Base-by-base conservation (phyloP, 2,113 vertebrate species). In the Dipodomys ordii region DNA sequence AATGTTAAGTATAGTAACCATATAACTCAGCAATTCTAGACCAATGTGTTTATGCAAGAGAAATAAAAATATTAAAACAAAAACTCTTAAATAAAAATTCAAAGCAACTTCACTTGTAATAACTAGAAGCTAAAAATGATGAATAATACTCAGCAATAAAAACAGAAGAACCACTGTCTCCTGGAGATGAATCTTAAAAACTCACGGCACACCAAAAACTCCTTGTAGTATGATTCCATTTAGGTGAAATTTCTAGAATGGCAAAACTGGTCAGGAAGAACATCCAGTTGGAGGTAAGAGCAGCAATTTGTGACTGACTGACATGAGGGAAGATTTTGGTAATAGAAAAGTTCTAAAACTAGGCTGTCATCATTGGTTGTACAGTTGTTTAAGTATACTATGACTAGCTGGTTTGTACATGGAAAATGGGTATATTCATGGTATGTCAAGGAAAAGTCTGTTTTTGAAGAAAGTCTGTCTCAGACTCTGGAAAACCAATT, bases 281-380 rank as follows among this genome's bases (percentile, higher is more conserved):
- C 23, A 13, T 76, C 44, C 9, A 19, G 35, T 77, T 81, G 53
- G 25, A 4, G n/a, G 72, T 39, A 57, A n/a, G 23, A 6, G 53
- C 18, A 8, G 67, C 23, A 3, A 27, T 16, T 83, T 76, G 62
- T 39, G 22, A 35, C 64, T 85, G 6, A 83, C 39, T 69, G 22
- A 19, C 77, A 49, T 18, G 22, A 71, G 39, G 73, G 85, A 77
- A 71, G 62, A 80, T 83, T 93, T 68, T 77, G 76, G 53, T 81
- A 57, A 39, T 78, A 57, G 83, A 71, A 94, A 87, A 80, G 72
- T 92, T 92, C 72, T 88, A 49, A 89, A 89, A 84, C 69, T 81
- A 35, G 53, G 49, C 71, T 69, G 9, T 62, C 46, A 81, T 49
- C 8, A 57, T 68, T 76, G 27, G 49, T 80, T 78, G 30, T 39